phyloP scores from a whole-genome alignment of 2,888 invertebrate species.

The Sylvicola cinctus region DNA sequence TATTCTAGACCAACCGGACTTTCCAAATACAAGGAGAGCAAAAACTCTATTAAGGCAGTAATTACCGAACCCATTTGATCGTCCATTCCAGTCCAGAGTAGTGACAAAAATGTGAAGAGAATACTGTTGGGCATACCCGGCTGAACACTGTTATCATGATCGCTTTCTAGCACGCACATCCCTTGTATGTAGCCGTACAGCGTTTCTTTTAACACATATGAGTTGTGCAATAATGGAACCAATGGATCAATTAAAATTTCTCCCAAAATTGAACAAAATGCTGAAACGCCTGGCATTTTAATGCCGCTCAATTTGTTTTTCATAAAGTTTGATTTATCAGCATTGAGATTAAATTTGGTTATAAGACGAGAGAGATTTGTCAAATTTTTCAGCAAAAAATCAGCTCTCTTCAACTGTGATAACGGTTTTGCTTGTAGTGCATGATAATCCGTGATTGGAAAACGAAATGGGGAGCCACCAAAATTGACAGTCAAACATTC shows the following conservation, averaged over 20 bases:
- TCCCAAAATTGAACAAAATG: slow-evolving; percentile 32
- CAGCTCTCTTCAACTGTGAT: slow-evolving; percentile 15
- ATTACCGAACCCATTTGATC: slow-evolving; percentile 20
- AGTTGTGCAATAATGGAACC: slow-evolving; percentile 34
- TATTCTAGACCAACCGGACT: slow-evolving; percentile 19
- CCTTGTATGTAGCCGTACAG: slow-evolving; percentile 30
- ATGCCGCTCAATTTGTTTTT: slow-evolving; percentile 4
- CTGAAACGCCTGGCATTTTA: slow-evolving; percentile 22
- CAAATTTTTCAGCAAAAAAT: slow-evolving; percentile 17
- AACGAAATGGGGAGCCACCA: slow-evolving; percentile 43
- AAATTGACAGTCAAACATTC: slow-evolving; percentile 64
- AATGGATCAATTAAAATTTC: slow-evolving; percentile 36
- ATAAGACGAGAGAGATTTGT: slow-evolving; percentile 19
- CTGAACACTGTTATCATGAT: neutral
- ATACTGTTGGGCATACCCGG: slow-evolving; percentile 16
- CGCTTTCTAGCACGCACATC: slow-evolving; percentile 13
- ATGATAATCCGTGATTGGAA: slow-evolving; percentile 43
- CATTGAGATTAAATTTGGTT: slow-evolving; percentile 10
- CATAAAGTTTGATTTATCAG: slow-evolving; percentile 4
- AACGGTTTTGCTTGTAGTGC: slow-evolving; percentile 36
- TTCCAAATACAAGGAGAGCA: slow-evolving; percentile 8
- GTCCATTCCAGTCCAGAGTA: slow-evolving; percentile 23
- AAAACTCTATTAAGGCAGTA: slow-evolving; percentile 9
- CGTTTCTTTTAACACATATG: slow-evolving; percentile 49
- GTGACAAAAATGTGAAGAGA: slow-evolving; percentile 17